These are phyloP conservation scores for Erethizon dorsatum DNA, from an alignment of 2,797 vertebrate species.

Conservation along the genomic window DNA sequence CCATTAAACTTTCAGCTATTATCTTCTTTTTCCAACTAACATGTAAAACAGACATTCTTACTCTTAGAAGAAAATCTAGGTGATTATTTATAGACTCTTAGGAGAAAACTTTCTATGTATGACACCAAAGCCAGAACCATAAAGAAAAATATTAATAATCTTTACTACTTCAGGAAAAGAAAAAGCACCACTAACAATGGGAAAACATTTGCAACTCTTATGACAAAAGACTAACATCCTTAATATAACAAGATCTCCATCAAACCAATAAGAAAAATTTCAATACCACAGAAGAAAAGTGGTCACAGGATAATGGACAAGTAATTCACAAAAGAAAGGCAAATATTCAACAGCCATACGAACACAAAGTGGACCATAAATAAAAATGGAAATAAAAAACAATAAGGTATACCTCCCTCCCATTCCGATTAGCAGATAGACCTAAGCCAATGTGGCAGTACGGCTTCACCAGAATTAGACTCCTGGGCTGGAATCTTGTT, in stretches of 20 bases:
- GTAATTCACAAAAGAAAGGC: conserved; percentile 4
- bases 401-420: neutral
- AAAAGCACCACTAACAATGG: neutral
- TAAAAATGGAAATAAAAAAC: conserved; percentile 31
- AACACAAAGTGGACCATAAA: conserved; percentile 31
- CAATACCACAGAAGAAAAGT: conserved; percentile 1
- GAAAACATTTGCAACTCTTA: conserved; percentile 30
- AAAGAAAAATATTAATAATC: conserved; percentile 58
- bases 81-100: conserved; percentile 68
- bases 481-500: neutral
- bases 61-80: conserved; percentile 55
- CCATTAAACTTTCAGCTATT: conserved; percentile 67
- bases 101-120: conserved; percentile 56
- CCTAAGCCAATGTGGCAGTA: neutral
- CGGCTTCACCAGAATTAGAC: neutral
- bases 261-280: conserved; percentile 54
- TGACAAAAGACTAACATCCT: conserved; percentile 35
- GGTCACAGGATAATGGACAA: conserved; percentile 11
- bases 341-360: conserved; percentile 27
- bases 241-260: conserved; percentile 51
- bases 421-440: neutral
- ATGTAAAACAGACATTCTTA: conserved; percentile 52
- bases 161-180: conserved; percentile 31
- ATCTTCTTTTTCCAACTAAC: conserved; percentile 20
- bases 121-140: conserved; percentile 35